phyloP scores from a whole-genome alignment of 2,888 invertebrate species.

The Theodoxus fluviatilis region DNA sequence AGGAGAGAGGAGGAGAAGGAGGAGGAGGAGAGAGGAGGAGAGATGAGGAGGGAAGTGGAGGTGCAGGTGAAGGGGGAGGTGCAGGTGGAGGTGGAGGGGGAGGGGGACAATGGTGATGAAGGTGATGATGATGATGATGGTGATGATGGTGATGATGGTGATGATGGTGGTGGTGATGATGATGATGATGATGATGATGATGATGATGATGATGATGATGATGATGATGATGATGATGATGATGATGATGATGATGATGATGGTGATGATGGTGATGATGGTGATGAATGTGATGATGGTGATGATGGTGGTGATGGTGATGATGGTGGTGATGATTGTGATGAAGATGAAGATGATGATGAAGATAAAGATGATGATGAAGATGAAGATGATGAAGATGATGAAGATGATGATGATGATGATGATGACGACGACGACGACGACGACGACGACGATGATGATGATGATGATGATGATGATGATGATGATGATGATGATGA shows the following conservation, averaged over 20 bases:
- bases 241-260: conserved; percentile 1
- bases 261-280: conserved; percentile 17
- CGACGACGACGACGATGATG: no score
- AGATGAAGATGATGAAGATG: conserved; percentile 10
- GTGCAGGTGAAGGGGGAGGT: neutral
- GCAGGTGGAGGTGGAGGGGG: conserved; percentile 13
- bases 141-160: conserved; percentile 10
- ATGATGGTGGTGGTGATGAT: conserved; percentile 13
- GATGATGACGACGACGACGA: neutral
- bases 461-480: no score
- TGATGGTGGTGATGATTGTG: no score
- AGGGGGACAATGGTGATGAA: no score
- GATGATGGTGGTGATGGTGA: conserved; percentile 13
- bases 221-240: conserved; percentile 17
- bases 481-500: no score
- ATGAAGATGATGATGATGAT: conserved; percentile 1
- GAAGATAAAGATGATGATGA: no score
- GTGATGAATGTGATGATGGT: no score
- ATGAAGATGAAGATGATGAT: conserved; percentile 1
- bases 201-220: conserved; percentile 13
- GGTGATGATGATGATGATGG: no score
- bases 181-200: conserved; percentile 17
- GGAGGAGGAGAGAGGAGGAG: neutral
- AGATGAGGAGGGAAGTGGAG: no score
- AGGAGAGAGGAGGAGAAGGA: no score